A percentile compares a stretch with the other conserved stretches of the same genome.
Conservation (phyloP, 2,113 vertebrate genomes). For the Irena cyanogastra region DNA sequence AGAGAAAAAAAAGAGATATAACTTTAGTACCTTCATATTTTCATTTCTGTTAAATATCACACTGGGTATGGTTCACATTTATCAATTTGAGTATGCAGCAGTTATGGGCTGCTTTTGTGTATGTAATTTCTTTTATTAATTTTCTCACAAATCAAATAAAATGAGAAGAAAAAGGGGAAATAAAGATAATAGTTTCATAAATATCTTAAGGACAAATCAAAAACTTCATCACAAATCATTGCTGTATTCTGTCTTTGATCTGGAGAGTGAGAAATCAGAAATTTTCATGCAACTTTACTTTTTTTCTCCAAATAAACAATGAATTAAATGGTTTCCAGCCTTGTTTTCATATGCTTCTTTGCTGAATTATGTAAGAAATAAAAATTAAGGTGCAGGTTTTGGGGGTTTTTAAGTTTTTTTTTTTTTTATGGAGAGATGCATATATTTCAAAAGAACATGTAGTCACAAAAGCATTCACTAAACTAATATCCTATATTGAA, state of each 20-base stretch:
- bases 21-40: constrained; percentile 38
- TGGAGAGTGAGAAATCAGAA: neutral
- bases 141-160: constrained; percentile 44
- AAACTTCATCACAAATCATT: neutral
- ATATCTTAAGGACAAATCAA: constrained; percentile 1
- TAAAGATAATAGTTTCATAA: constrained; percentile 42
- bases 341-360: neutral
- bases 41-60: constrained; percentile 56
- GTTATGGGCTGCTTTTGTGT: constrained; percentile 14
- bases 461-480: neutral
- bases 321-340: neutral
- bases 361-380: neutral
- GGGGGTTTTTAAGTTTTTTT: neutral
- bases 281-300: neutral
- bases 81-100: constrained; percentile 10
- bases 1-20: neutral
- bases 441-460: neutral
- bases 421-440: neutral
- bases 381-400: neutral
- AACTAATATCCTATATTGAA: neutral
- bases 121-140: constrained; percentile 47
- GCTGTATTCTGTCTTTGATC: neutral
- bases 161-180: neutral
- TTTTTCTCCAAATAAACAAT: neutral
- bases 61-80: neutral